Evolutionary conservation across 2,888 invertebrate genomes (phyloP).

Genomic region (Oeneis ivallda): DNA sequence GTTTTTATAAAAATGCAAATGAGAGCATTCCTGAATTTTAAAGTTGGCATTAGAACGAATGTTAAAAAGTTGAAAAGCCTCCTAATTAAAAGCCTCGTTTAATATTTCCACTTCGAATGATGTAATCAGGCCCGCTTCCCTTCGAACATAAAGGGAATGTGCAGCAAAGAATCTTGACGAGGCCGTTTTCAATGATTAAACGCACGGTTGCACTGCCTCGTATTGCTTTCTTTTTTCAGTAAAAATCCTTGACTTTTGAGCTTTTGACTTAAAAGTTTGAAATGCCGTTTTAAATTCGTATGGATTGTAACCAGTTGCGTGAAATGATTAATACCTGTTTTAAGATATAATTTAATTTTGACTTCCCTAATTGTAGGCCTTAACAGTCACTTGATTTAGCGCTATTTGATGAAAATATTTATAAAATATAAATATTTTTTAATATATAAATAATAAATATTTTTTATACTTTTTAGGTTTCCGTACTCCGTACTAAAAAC

Average conservation of each 20-base stretch:
- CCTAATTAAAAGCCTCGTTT: conserved; percentile 31
- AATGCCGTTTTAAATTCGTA: not conserved
- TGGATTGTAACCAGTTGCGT: too few species aligned
- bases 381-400: too few species aligned
- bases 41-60: not conserved
- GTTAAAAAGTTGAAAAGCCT: conserved; percentile 26
- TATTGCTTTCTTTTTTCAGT: conserved; percentile 5
- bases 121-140: conserved; percentile 12
- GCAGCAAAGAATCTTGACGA: conserved; percentile 14
- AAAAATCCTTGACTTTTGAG: conserved; percentile 13
- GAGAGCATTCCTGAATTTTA: too few species aligned
- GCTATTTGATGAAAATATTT: too few species aligned
- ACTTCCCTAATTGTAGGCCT: too few species aligned
- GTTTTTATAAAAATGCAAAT: too few species aligned
- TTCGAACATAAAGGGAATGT: conserved; percentile 19
- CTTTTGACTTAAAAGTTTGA: not conserved
- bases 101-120: conserved; percentile 29
- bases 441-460: too few species aligned
- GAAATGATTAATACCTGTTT: too few species aligned
- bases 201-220: not conserved
- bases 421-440: too few species aligned
- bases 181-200: conserved; percentile 19
- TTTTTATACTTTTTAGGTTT: too few species aligned
- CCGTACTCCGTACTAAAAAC: too few species aligned
- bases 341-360: too few species aligned